phyloP scores from a whole-genome alignment of 2,113 vertebrate genomes.

The Tragelaphus buxtoni region DNA sequence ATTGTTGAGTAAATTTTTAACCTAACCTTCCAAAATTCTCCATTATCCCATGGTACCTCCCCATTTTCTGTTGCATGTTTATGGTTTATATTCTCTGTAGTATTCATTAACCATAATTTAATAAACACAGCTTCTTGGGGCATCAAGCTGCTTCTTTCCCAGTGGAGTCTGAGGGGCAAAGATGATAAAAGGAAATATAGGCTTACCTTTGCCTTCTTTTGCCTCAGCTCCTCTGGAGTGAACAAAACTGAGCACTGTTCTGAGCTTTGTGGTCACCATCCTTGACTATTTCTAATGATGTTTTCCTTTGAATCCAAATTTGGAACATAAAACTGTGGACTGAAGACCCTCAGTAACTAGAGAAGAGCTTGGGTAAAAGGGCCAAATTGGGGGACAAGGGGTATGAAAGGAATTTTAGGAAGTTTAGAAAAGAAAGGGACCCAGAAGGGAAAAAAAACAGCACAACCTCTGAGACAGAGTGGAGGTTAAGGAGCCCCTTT shows the following conservation, averaged over 20 bases:
- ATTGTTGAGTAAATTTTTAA: slow-evolving; percentile 8
- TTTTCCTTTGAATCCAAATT: background rate
- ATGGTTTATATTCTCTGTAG: background rate
- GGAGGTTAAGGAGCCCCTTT: background rate
- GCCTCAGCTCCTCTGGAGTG: background rate
- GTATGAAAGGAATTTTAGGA: background rate
- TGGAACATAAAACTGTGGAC: background rate
- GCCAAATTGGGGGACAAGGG: background rate
- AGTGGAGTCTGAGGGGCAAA: background rate
- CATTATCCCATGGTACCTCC: background rate
- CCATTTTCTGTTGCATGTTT: background rate
- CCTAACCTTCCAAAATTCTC: background rate
- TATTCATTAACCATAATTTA: background rate
- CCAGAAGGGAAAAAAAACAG: background rate
- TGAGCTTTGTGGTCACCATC: background rate
- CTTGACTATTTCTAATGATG: background rate
- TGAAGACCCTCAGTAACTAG: background rate
- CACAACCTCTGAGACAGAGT: background rate
- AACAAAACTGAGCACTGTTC: background rate
- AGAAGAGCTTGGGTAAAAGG: background rate
- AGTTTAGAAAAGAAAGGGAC: background rate
- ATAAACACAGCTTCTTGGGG: background rate
- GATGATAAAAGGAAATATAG: background rate
- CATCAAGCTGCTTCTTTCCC: background rate
- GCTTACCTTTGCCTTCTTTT: background rate